A percentile compares a stretch with the other conserved stretches of the same genome.
These are phyloP conservation scores for Serilophus lunatus DNA, from an alignment of 2,113 vertebrate genomes.

Conservation along the genomic window DNA sequence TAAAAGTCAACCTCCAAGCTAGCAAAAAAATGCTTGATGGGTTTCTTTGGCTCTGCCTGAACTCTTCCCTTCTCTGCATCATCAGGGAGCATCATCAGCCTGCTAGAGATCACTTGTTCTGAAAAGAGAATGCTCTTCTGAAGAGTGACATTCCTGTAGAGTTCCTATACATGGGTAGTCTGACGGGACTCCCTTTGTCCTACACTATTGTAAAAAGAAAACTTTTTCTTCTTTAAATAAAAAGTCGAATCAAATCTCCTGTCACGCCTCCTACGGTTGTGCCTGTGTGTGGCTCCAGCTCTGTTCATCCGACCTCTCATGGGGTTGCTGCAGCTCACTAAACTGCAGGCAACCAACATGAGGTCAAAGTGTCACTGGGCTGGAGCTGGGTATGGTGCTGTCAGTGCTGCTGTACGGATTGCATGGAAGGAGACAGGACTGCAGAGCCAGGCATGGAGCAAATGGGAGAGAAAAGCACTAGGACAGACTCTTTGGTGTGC, in stretches of 20 bases:
- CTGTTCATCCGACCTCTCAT: neutral
- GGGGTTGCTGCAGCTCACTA: neutral
- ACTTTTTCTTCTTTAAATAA: neutral
- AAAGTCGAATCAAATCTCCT: neutral
- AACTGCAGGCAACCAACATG: neutral
- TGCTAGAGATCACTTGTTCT: neutral
- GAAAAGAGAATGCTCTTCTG: neutral
- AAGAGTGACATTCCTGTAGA: neutral
- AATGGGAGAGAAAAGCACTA: accelerated
- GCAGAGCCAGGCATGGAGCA: neutral
- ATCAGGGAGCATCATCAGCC: neutral
- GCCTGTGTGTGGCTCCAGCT: neutral
- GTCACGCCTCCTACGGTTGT: accelerated
- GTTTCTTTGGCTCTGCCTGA: neutral
- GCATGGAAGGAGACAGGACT: accelerated
- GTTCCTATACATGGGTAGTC: neutral
- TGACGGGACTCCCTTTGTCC: neutral
- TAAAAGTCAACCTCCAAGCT: neutral
- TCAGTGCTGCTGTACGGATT: accelerated
- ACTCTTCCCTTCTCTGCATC: neutral
- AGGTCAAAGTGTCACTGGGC: neutral
- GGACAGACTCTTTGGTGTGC: neutral
- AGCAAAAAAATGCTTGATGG: neutral
- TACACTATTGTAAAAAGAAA: neutral
- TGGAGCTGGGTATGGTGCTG: neutral